Conservation (phyloP, 1,140 invertebrate genomes). For the Diorhabda sublineata region DNA sequence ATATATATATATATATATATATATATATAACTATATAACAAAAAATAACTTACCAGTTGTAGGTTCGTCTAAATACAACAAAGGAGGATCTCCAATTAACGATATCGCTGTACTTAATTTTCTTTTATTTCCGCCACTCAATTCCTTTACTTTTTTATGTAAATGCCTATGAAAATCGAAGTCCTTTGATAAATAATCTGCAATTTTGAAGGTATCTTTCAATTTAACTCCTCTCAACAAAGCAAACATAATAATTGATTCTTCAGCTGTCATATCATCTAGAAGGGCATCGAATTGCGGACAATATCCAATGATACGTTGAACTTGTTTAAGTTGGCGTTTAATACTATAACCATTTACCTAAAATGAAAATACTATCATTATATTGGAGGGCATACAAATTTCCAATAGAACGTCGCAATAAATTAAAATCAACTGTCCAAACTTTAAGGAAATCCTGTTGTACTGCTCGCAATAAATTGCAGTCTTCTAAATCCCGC, state of each 20-base stretch:
- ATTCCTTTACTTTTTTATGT: constrained; percentile 56
- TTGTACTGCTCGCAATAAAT: too few species aligned
- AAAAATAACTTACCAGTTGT: constrained; percentile 56
- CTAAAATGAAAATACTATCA: background rate
- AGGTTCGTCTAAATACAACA: constrained; percentile 85
- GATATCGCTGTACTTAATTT: constrained; percentile 93
- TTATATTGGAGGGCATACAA: too few species aligned
- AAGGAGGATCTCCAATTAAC: constrained; percentile 81
- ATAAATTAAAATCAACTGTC: too few species aligned
- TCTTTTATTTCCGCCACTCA: constrained; percentile 91
- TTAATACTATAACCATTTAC: constrained; percentile 50
- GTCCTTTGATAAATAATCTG: constrained; percentile 45
- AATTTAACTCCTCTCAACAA: constrained; percentile 66
- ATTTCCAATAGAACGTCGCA: too few species aligned
- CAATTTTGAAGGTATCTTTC: constrained; percentile 44
- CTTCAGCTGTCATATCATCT: constrained; percentile 72
- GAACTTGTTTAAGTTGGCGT: constrained; percentile 53
- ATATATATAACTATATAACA: background rate
- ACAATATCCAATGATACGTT: constrained; percentile 71
- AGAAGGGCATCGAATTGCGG: constrained; percentile 82
- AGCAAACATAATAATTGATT: constrained; percentile 72
- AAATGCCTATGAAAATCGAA: constrained; percentile 54
- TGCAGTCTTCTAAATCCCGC: too few species aligned
- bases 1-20: too few species aligned
- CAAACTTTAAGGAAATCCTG: too few species aligned